Evolutionary conservation across 2,797 vertebrate species (phyloP), one percentile per base, ranked within the genome.

Genomic region (Yasuhikotakia modesta): DNA sequence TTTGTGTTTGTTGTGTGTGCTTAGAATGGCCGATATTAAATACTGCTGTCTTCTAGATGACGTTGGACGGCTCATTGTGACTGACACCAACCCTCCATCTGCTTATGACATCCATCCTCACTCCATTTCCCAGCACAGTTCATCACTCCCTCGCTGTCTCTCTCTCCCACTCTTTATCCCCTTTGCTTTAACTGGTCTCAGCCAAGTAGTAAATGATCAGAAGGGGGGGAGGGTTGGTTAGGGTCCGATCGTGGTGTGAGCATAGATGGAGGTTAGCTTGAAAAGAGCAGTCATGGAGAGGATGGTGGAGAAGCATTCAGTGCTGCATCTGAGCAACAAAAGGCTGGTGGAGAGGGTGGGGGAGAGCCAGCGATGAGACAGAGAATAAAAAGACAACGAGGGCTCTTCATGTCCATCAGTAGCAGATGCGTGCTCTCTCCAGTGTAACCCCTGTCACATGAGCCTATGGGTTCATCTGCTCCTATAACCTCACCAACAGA

Each of bases 401-500:
- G 88, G 88, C 88, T 91, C 90, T 94, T 91, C 86, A 88, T 91
- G 86, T 88, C 88, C 79, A 80, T 89, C 89, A 89, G 80, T 70
- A 77, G 86, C 87, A 88, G 87, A 90, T 85, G 84, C 81, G 83
- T 84, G 76, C 73, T 81, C 80, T 76, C 81, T 64, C 81, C 52
- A 69, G 58, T 85, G 66, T 60, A 75, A 76, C 76, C 72, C 72
- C 21, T 76, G 65, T 78, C 70, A 74, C 67, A 73, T 67, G 65
- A 83, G 81, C 70, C 67, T 72, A 68, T 78, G 57, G 68, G 72
- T 61, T 79, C 69, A 53, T 79, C 43, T 67, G 57, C 50, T 73
- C 32, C 75, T 21, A 12, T 70, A 64, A 30, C 76, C 70, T 53
- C 70, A 63, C 22, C 4, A 63, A 70, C 46, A 58, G 60, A 70